Evolutionary conservation across 2,888 invertebrate genomes (phyloP).

Genomic region (Heliconius cydno): DNA sequence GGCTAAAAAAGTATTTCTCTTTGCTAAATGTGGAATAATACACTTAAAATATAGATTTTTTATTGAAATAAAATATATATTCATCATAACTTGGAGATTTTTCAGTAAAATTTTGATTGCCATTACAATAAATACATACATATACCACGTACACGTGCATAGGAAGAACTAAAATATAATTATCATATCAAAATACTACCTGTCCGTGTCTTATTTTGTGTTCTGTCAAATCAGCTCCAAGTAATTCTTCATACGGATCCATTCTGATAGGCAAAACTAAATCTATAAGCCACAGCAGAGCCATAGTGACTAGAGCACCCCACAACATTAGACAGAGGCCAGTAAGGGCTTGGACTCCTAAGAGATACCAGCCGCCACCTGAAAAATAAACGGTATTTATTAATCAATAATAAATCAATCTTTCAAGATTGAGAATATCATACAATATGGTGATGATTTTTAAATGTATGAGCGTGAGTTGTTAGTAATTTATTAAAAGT

Average conservation of each 20-base stretch:
- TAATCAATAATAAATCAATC: neutral
- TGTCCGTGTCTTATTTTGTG: conserved; percentile 90
- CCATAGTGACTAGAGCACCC: conserved; percentile 88
- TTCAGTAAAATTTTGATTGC: too few species aligned
- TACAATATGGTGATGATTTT: neutral
- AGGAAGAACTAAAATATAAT: too few species aligned
- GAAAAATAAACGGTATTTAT: conserved; percentile 20
- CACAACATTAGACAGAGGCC: conserved; percentile 88
- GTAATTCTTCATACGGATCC: conserved; percentile 91
- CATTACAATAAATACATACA: too few species aligned
- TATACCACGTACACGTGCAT: too few species aligned
- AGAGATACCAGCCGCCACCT: conserved; percentile 94
- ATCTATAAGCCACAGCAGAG: conserved; percentile 90
- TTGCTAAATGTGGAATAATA: too few species aligned
- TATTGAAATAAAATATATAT: too few species aligned
- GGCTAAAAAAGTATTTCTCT: too few species aligned
- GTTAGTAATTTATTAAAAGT: too few species aligned
- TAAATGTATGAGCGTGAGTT: too few species aligned
- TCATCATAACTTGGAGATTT: too few species aligned
- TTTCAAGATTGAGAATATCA: neutral
- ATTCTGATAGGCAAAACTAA: conserved; percentile 92
- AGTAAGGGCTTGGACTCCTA: conserved; percentile 91
- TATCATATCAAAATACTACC: conserved; percentile 60
- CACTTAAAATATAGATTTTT: too few species aligned
- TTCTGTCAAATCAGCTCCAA: conserved; percentile 95